phyloP scores from a whole-genome alignment of 2,888 invertebrate genomes.

The Drosophila leonis region DNA sequence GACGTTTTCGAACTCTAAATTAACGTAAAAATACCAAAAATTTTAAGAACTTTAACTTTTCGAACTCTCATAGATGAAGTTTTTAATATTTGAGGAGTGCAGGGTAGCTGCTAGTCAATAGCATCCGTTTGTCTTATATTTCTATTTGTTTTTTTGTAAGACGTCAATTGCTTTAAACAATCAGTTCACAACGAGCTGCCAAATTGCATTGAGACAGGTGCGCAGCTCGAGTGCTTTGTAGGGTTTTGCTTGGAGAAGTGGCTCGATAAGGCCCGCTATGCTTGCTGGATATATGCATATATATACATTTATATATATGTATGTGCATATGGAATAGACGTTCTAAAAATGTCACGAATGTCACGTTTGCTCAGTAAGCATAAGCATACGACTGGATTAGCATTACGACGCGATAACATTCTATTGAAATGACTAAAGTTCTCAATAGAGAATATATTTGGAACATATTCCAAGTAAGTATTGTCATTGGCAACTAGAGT shows the following conservation, averaged over 20 bases:
- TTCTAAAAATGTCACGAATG: slow-evolving; percentile 41
- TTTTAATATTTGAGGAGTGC: too few relatives aligned
- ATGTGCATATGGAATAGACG: neutral
- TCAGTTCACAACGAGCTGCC: slow-evolving; percentile 34
- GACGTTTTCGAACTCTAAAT: neutral
- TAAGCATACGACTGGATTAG: neutral
- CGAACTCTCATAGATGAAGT: too few relatives aligned
- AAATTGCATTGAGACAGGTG: slow-evolving; percentile 36
- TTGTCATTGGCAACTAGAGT: neutral
- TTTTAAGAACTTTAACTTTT: neutral
- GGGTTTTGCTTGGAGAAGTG: slow-evolving; percentile 4
- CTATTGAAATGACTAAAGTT: neutral
- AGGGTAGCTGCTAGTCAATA: neutral
- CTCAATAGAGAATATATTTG: neutral
- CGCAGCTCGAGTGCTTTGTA: slow-evolving; percentile 7
- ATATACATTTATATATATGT: neutral
- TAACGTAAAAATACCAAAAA: too few relatives aligned
- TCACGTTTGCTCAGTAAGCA: slow-evolving; percentile 43
- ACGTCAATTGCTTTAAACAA: slow-evolving; percentile 58
- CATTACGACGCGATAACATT: neutral
- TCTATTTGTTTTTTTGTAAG: slow-evolving; percentile 46
- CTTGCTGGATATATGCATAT: neutral
- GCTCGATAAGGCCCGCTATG: slow-evolving; percentile 12
- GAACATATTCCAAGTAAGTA: neutral
- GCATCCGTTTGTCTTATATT: neutral